Base-by-base conservation (phyloP, 2,888 invertebrate genomes). In the Elgonia sp. region DNA sequence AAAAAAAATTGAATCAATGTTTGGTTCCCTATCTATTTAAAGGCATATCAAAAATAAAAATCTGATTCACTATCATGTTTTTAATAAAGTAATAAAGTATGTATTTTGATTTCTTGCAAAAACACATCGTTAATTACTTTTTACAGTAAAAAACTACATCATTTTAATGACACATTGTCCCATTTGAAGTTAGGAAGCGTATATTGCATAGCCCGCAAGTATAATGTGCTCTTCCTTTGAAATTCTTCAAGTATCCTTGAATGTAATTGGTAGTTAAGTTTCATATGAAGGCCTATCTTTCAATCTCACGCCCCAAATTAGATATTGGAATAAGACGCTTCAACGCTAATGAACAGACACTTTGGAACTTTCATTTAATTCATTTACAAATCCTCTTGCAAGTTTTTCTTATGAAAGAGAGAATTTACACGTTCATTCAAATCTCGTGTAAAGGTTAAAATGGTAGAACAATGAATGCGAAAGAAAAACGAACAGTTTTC, bases 311-410 rank as follows among this genome's bases (percentile, higher is more conserved):
- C 76, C 57, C 72, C 67, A 92, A 92, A 93, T 93, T 93, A 93
- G 93, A 93, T 92, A 91, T 92, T 91, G 90, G 88, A 93, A 93
- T 92, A 92, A 91, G 92, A 92, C 92, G 90, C 92, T 92, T 90
- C 91, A 91, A 91, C 91, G 90, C 92, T 93, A 93, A 93, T 93
- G 93, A 93, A 92, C 93, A 92, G 92, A 92, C 92, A 93, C 93
- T 93, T 93, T 92, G 92, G 92, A 92, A 93, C 92, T 93, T 92
- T 92, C 92, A 92, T 93, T 93, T 60, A 77, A 85, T 85, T 82
- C 82, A 82, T 85, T 72, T 82, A 79, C 80, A 75, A 86, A 81
- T 69, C 37, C 65, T 69, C 21, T 16, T 46, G 55, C 29, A n/a
- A 37, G 18, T 50, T 57, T 79, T 69, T 79, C 65, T 53, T 65